Evolutionary conservation across 30 jellyfish, hydroid and myxozoan genomes (phyloP).

Genomic region (Aurelia sp.): DNA sequence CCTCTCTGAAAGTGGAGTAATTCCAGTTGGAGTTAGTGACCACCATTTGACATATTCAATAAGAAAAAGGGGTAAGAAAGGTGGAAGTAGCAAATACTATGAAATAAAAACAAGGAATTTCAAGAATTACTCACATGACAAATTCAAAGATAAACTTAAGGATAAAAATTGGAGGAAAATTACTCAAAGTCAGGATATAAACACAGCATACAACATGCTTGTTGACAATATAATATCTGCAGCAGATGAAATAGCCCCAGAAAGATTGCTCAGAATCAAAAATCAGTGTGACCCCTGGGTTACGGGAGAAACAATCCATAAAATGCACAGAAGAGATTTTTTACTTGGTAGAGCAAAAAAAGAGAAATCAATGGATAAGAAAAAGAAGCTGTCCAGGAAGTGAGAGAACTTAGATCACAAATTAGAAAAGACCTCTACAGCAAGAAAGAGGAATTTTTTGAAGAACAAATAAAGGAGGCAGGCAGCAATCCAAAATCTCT

Average conservation of each 20-base stretch:
- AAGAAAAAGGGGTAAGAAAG: slow-evolving; percentile 32
- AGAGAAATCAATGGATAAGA: slow-evolving; percentile 16
- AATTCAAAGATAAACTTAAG: slow-evolving; percentile 37
- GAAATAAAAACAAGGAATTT: slow-evolving; percentile 46
- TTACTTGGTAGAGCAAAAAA: slow-evolving; percentile 1
- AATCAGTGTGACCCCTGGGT: slow-evolving; percentile 55
- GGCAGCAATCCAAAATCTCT: slow-evolving; percentile 39
- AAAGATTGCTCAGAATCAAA: slow-evolving; percentile 35
- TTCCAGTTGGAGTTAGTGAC: slow-evolving; percentile 41
- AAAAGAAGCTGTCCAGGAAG: slow-evolving; percentile 30
- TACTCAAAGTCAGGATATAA: slow-evolving; percentile 42
- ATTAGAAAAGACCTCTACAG: slow-evolving; percentile 51
- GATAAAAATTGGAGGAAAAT: slow-evolving; percentile 40
- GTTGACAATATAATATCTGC: slow-evolving; percentile 39
- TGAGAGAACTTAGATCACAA: slow-evolving; percentile 48
- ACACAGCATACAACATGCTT: slow-evolving; percentile 51
- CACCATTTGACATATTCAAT: slow-evolving; percentile 30
- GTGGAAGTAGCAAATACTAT: slow-evolving; percentile 17
- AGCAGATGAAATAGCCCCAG: slow-evolving; percentile 50
- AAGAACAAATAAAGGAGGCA: slow-evolving; percentile 44
- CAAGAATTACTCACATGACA: slow-evolving; percentile 30
- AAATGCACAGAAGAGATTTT: slow-evolving; percentile 20
- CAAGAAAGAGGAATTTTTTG: slow-evolving; percentile 50
- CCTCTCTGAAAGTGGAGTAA: slow-evolving; percentile 49
- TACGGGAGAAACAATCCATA: slow-evolving; percentile 47